Evolutionary conservation across 2,797 vertebrate species (phyloP).

Genomic region (Chelidonichthys spinosus): DNA sequence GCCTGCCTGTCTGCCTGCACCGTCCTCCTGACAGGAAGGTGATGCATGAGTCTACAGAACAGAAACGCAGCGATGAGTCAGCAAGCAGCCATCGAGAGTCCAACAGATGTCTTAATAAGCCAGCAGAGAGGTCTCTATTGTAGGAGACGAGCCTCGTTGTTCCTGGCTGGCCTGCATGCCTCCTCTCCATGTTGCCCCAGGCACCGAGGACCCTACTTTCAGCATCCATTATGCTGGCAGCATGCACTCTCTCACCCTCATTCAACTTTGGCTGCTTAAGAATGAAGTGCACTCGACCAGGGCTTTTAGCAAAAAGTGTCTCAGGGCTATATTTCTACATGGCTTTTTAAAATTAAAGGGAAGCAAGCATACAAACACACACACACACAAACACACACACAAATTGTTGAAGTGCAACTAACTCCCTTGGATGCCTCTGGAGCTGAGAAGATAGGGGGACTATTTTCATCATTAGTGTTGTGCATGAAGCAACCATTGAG

Average conservation of each 20-base stretch:
- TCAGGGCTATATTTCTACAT: conserved; percentile 67
- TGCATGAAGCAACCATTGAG: conserved; percentile 52
- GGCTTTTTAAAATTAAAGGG: conserved; percentile 67
- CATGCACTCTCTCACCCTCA: conserved; percentile 64
- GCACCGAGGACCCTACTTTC: conserved; percentile 73
- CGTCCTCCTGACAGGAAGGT: conserved; percentile 74
- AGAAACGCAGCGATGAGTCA: conserved; percentile 80
- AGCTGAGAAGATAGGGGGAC: conserved; percentile 49
- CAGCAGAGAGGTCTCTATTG: conserved; percentile 45
- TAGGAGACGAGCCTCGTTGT: conserved; percentile 52
- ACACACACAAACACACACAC: conserved; percentile 1
- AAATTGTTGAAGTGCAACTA: conserved; percentile 35
- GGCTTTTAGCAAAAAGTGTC: conserved; percentile 77
- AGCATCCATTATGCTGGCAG: conserved; percentile 76
- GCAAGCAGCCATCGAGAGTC: conserved; percentile 70
- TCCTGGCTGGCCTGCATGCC: conserved; percentile 39
- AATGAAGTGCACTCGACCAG: conserved; percentile 77
- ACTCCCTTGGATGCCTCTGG: conserved; percentile 42
- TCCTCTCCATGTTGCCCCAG: conserved; percentile 53
- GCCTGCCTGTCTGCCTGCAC: conserved; percentile 53
- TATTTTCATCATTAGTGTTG: conserved; percentile 68
- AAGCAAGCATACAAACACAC: conserved; percentile 25
- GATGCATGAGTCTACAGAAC: conserved; percentile 69
- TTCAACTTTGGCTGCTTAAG: conserved; percentile 72
- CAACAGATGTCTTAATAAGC: conserved; percentile 74